phyloP scores from a whole-genome alignment of 2,113 vertebrate species.

The Ameiurus melas region DNA sequence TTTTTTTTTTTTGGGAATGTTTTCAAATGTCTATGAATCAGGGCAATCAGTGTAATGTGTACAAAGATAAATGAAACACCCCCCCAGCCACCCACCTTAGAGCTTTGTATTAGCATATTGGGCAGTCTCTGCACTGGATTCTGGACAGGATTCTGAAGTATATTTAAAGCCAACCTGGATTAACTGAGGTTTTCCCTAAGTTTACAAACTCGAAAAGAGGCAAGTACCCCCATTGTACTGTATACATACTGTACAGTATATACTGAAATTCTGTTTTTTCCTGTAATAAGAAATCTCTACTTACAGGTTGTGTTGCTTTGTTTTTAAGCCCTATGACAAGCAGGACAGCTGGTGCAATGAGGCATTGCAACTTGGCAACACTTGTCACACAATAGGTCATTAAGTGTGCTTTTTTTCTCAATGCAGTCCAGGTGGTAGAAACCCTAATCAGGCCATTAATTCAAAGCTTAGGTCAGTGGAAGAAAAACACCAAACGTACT shows the following conservation, averaged over 20 bases:
- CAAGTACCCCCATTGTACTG: background rate
- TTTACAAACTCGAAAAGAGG: background rate
- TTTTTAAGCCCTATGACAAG: constrained; percentile 14
- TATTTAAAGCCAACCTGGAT: background rate
- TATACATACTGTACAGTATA: background rate
- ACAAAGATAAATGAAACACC: background rate
- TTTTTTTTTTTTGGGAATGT: background rate
- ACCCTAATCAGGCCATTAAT: constrained; percentile 20
- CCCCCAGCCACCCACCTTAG: background rate
- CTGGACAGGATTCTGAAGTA: background rate
- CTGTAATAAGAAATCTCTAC: background rate
- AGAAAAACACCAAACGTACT: background rate
- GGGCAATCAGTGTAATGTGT: background rate
- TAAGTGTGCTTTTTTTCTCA: background rate
- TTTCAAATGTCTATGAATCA: background rate
- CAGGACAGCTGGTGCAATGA: constrained; percentile 36
- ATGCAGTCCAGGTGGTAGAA: constrained; percentile 14
- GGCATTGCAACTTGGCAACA: constrained; percentile 12
- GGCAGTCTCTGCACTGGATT: constrained; percentile 18
- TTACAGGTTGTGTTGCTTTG: background rate
- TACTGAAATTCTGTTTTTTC: background rate
- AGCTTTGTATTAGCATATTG: background rate
- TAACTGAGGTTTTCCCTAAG: background rate
- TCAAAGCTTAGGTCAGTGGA: constrained; percentile 11
- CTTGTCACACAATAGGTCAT: constrained; percentile 7